A percentile compares a stretch with the other conserved stretches of the same genome.
Conservation (phyloP, 2,113 vertebrate species). For the Pelobates fuscus region DNA sequence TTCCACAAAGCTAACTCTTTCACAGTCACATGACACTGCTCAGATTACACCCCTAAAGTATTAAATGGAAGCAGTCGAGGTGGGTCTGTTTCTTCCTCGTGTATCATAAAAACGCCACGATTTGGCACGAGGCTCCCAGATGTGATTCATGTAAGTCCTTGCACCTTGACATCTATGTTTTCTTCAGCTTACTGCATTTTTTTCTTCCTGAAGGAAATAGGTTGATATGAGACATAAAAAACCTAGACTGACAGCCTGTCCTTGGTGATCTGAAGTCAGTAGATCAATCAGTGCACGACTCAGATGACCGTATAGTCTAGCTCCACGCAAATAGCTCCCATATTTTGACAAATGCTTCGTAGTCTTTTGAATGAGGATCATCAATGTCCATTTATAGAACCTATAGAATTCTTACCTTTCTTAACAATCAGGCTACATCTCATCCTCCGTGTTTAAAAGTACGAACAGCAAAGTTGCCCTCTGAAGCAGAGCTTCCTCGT, state of each 20-base stretch:
- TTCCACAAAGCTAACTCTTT: too few relatives aligned
- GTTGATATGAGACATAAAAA: slow-evolving; percentile 38
- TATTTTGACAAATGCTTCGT: slow-evolving; percentile 6
- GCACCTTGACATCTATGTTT: slow-evolving; percentile 40
- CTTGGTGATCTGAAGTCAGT: slow-evolving; percentile 33
- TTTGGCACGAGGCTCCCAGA: neutral
- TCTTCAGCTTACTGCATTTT: slow-evolving; percentile 33
- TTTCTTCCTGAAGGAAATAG: slow-evolving; percentile 18
- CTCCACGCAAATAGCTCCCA: slow-evolving; percentile 6
- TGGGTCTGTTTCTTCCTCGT: too few relatives aligned
- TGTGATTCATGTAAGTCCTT: slow-evolving; percentile 26
- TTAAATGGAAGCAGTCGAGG: too few relatives aligned
- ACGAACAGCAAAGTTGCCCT: neutral
- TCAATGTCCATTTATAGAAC: too few relatives aligned
- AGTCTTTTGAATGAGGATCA: neutral
- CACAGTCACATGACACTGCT: too few relatives aligned
- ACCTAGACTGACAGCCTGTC: slow-evolving; percentile 35
- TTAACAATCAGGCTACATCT: slow-evolving; percentile 6
- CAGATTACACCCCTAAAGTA: too few relatives aligned
- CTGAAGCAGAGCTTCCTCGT: slow-evolving; percentile 20
- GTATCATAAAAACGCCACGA: neutral
- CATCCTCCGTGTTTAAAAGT: neutral
- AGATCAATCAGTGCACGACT: slow-evolving; percentile 14
- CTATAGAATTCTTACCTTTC: too few relatives aligned
- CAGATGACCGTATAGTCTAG: slow-evolving; percentile 24